These are phyloP conservation scores for Vollenhovia emeryi DNA, from an alignment of 1,140 invertebrate genomes.

Conservation along the genomic window DNA sequence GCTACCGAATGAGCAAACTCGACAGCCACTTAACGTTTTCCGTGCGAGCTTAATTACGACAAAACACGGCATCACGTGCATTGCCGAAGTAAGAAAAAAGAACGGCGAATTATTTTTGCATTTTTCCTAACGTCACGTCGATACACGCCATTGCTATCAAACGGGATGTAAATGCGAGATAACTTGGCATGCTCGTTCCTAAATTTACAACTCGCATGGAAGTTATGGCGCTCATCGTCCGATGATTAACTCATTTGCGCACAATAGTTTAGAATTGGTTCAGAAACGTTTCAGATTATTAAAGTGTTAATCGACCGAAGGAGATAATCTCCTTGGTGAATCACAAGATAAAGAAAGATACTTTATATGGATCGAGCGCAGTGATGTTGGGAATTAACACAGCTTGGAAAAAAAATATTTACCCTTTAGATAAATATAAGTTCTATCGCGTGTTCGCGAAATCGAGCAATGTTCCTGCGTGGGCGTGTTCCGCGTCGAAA, in stretches of 20 bases:
- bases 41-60: conserved; percentile 24
- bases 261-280: not conserved
- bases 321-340: not conserved
- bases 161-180: not conserved
- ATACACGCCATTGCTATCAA: not conserved
- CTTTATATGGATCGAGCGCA: not conserved
- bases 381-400: not conserved
- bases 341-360: not conserved
- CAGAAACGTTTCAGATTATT: not conserved
- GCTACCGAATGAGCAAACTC: conserved; percentile 24
- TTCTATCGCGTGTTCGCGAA: not conserved
- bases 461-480: not conserved
- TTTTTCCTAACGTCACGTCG: not conserved
- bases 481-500: not conserved
- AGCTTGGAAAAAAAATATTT: not conserved
- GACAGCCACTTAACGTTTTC: conserved; percentile 42
- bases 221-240: not conserved
- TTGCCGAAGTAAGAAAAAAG: conserved; percentile 5
- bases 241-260: not conserved
- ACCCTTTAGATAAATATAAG: not conserved
- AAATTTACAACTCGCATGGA: not conserved
- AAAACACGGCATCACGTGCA: conserved; percentile 33
- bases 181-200: not conserved
- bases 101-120: conserved; percentile 11
- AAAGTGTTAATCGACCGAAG: not conserved